Conservation (phyloP, 2,888 invertebrate genomes). For the Hylaea fasciaria region DNA sequence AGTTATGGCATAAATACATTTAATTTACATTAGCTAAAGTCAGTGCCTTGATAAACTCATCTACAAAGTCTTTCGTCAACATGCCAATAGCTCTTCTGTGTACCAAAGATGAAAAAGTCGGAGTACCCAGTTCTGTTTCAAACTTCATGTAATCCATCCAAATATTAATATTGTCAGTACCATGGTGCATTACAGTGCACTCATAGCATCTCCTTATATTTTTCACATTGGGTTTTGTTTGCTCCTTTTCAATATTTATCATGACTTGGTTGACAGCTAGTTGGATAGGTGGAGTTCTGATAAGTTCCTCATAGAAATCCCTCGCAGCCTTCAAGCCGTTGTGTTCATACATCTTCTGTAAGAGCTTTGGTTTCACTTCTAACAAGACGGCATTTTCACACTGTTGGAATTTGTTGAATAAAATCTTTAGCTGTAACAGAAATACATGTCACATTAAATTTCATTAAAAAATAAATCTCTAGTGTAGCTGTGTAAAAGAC, state of each 20-base stretch:
- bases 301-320: slow-evolving; percentile 85
- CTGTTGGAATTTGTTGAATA: slow-evolving; percentile 72
- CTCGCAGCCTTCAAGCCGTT: slow-evolving; percentile 85
- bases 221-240: slow-evolving; percentile 75
- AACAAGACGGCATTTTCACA: slow-evolving; percentile 79
- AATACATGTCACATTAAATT: slow-evolving; percentile 2
- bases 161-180: slow-evolving; percentile 85
- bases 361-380: slow-evolving; percentile 85
- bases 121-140: slow-evolving; percentile 87
- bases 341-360: slow-evolving; percentile 83
- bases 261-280: slow-evolving; percentile 86
- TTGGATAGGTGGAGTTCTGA: slow-evolving; percentile 84
- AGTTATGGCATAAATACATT: too few relatives aligned
- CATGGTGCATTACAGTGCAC: slow-evolving; percentile 87
- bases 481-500: too few relatives aligned
- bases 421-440: slow-evolving; percentile 67
- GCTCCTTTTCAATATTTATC: slow-evolving; percentile 82
- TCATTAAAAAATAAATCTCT: background rate
- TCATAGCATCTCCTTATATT: slow-evolving; percentile 86
- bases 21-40: slow-evolving; percentile 81
- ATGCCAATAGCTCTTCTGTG: slow-evolving; percentile 86
- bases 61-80: slow-evolving; percentile 81
- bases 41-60: slow-evolving; percentile 82
- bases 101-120: slow-evolving; percentile 81
- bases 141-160: slow-evolving; percentile 91